phyloP scores from a whole-genome alignment of 35 echinoderm and acorn worm species.

The Holothuria glaberrima region DNA sequence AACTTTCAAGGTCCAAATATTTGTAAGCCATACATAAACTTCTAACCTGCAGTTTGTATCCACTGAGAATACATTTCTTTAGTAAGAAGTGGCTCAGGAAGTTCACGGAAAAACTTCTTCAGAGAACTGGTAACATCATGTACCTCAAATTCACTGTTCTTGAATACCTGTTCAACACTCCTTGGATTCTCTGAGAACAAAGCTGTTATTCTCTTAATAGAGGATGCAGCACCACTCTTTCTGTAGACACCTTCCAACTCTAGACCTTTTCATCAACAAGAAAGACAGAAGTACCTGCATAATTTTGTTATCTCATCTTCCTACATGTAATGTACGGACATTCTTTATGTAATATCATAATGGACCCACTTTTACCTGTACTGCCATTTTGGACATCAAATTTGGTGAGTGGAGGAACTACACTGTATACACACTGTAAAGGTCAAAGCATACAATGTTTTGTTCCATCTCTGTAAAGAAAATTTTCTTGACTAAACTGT shows the following conservation, averaged over 20 bases:
- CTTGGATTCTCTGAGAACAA: constrained; percentile 66
- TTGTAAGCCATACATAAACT: background rate
- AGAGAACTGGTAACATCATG: constrained; percentile 90
- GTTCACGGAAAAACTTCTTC: constrained; percentile 94
- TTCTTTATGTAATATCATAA: too few relatives aligned
- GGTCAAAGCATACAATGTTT: too few relatives aligned
- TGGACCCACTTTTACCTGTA: too few relatives aligned
- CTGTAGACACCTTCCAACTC: constrained; percentile 86
- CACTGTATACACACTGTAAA: too few relatives aligned
- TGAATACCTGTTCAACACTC: constrained; percentile 37
- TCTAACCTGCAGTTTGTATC: constrained; percentile 85
- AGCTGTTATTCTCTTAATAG: constrained; percentile 59
- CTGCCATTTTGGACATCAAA: too few relatives aligned
- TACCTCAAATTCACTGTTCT: constrained; percentile 58
- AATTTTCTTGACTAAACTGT: too few relatives aligned
- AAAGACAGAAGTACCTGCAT: background rate
- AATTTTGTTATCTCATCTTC: background rate
- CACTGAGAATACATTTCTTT: constrained; percentile 76
- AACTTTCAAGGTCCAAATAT: background rate
- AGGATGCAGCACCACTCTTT: constrained; percentile 66
- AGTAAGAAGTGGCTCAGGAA: constrained; percentile 88
- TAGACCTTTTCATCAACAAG: constrained; percentile 49
- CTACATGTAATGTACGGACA: too few relatives aligned
- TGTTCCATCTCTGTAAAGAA: too few relatives aligned
- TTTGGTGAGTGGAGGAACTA: too few relatives aligned